Percentiles rank a stretch among this genome's conserved stretches.
Evolutionary conservation across 2,113 vertebrate species (phyloP).

Genomic region (Lipotes vexillifer): DNA sequence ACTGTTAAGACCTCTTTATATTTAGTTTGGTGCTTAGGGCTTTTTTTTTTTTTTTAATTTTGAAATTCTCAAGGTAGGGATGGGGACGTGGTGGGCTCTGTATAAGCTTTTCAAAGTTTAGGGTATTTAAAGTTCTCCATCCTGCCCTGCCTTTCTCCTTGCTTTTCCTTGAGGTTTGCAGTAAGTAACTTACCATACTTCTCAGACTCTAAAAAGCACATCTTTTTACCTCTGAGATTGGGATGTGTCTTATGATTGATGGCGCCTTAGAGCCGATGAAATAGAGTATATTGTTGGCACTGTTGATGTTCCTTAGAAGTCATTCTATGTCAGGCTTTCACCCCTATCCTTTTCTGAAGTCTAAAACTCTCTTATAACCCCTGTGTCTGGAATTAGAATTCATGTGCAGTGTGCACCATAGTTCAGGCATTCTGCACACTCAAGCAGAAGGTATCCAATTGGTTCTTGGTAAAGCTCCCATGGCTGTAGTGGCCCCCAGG

Average conservation of each 20-base stretch:
- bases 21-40: background rate
- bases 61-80: background rate
- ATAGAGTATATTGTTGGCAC: background rate
- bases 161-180: background rate
- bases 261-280: background rate
- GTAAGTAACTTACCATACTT: background rate
- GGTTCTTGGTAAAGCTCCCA: background rate
- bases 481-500: too few relatives aligned
- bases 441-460: background rate
- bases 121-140: background rate
- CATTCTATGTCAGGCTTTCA: background rate
- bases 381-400: background rate
- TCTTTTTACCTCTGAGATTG: background rate
- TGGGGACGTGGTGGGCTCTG: background rate
- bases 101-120: background rate
- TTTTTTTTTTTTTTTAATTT: background rate
- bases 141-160: background rate
- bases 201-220: background rate
- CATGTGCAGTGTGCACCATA: too few relatives aligned
- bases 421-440: background rate
- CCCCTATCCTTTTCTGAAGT: background rate
- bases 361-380: background rate
- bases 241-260: background rate
- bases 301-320: background rate
- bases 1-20: background rate